phyloP scores from a whole-genome alignment of 2,797 vertebrate species.

The Hemitrygon akajei region DNA sequence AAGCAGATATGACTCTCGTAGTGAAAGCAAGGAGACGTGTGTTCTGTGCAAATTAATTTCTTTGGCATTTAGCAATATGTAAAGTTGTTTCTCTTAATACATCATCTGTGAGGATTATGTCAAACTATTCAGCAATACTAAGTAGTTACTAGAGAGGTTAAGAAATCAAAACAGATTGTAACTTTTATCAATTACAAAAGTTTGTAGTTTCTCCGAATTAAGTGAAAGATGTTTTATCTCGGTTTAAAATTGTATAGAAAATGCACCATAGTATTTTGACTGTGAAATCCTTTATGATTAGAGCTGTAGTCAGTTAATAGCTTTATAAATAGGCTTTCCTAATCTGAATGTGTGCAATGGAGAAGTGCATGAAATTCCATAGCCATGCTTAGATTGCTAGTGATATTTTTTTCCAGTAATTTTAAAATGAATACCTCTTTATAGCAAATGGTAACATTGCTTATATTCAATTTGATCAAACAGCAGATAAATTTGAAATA shows the following conservation, averaged over 20 bases:
- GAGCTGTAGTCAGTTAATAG: neutral
- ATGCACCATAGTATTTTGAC: neutral
- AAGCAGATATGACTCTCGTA: neutral
- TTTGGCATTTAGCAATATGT: neutral
- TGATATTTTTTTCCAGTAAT: neutral
- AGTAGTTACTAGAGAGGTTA: neutral
- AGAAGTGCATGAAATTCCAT: neutral
- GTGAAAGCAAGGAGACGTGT: neutral
- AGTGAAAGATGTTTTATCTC: neutral
- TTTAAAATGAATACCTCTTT: neutral
- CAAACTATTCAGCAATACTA: neutral
- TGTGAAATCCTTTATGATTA: constrained; percentile 8
- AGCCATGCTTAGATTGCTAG: neutral
- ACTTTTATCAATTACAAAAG: constrained; percentile 18
- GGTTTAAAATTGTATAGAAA: neutral
- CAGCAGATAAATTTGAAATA: neutral
- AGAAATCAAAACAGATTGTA: neutral
- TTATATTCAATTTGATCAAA: neutral
- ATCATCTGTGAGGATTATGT: neutral
- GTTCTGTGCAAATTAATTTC: neutral
- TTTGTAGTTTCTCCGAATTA: neutral
- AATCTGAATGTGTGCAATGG: neutral
- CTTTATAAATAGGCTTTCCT: neutral
- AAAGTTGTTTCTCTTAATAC: neutral
- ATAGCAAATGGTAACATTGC: neutral